Evolutionary conservation across 2,113 vertebrate genomes (phyloP), one percentile per base, ranked within the genome.

Genomic region (Festucalex cinctus): DNA sequence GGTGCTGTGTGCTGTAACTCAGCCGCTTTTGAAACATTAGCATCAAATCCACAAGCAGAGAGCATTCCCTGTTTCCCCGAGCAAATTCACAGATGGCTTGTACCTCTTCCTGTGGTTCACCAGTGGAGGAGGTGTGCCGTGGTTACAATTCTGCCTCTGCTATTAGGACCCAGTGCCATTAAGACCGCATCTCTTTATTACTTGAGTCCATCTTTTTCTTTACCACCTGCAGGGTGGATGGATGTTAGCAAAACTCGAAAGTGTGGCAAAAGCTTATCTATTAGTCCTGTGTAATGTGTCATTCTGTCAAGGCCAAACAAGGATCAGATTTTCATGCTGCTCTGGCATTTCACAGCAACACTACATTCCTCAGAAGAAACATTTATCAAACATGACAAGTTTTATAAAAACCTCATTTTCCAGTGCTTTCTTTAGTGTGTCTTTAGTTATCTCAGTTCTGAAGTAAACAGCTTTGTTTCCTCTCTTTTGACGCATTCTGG

Each of bases 191-290:
- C 79, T 73, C 73, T 66, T 86, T 78, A 88, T 82, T 59, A 83
- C 78, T 71, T 43, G 65, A 75, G 67, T 59, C 53, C n/a, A 44
- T 76, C 70, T 87, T 77, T 66, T 66, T 54, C 61, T 68, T 36
- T 49, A 79, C 85, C 87, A 87, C 86, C 86, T 86, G 83, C 77
- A 68, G 88, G 63, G 81, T n/a, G 71, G 71, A 75, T 80, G 79
- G 80, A 68, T 78, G 78, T 74, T 65, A 76, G 71, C 68, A 39
- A 66, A 69, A 77, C 79, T 83, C 26, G 26, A 78, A 82, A 75
- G 87, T 89, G 84, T 88, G 88, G 83, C 88, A 83, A 61, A 70
- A 75, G 76, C 56, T 46, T 68, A 16, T 76, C 80, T 63, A 83
- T 90, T 90, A 88, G 89, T 84, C 83, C 80, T 65, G 65, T 26